These are phyloP conservation scores for Drosophila pseudotalamancana DNA, from an alignment of 2,888 invertebrate species.

Conservation along the genomic window DNA sequence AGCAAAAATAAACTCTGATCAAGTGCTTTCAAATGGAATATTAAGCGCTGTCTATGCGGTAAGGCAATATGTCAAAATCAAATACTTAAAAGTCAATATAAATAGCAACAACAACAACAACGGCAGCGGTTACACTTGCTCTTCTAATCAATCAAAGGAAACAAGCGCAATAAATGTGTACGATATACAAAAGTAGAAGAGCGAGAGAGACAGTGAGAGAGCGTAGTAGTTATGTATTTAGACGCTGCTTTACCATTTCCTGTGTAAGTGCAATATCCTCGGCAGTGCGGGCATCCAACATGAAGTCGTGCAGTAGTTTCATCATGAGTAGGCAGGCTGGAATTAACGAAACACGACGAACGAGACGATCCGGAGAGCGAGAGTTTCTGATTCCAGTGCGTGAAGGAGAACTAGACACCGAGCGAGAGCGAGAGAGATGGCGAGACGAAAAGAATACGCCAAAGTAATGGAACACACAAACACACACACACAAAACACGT, in stretches of 20 bases:
- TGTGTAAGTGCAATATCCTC: conserved; percentile 82
- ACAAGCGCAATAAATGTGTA: conserved; percentile 8
- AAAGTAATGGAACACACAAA: conserved; percentile 19
- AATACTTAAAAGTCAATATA: conserved; percentile 13
- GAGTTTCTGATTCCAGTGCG: conserved; percentile 24
- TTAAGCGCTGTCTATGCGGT: not conserved
- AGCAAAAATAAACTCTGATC: not conserved
- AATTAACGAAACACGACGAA: conserved; percentile 15
- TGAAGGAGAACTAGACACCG: conserved; percentile 21
- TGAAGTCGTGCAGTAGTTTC: conserved; percentile 84
- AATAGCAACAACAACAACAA: not conserved
- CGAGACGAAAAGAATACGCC: conserved; percentile 23
- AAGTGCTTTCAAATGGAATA: not conserved
- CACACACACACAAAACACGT: conserved; percentile 46
- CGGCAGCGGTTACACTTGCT: conserved; percentile 17
- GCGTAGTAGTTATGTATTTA: conserved; percentile 7
- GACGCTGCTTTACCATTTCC: conserved; percentile 80
- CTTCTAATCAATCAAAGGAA: conserved; percentile 40
- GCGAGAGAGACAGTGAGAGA: not conserved
- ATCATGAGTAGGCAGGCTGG: conserved; percentile 76
- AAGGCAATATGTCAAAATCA: conserved; percentile 24
- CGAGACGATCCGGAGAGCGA: conserved; percentile 55
- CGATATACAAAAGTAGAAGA: not conserved
- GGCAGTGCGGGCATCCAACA: conserved; percentile 84
- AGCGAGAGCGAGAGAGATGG: not conserved